phyloP scores from a whole-genome alignment of 2,888 invertebrate species.

The Chloroclysta siterata region DNA sequence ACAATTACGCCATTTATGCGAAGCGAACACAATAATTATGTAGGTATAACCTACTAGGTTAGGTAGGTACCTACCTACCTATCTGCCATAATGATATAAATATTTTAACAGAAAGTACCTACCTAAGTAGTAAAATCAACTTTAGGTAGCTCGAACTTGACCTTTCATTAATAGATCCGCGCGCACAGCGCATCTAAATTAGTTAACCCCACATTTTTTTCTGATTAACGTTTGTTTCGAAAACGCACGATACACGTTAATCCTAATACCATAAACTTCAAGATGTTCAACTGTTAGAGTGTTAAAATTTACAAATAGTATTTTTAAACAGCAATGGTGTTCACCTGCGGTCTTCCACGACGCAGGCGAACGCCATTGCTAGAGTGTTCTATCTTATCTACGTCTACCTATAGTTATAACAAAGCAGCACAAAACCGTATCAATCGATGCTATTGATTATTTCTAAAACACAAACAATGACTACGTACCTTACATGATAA shows the following conservation, averaged over 20 bases:
- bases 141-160: no score
- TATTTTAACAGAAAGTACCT: no score
- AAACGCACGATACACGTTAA: background rate
- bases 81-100: no score
- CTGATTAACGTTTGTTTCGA: no score
- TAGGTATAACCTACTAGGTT: no score
- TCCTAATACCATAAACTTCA: background rate
- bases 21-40: no score
- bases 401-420: constrained; percentile 25
- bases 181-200: no score
- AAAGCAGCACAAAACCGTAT: constrained; percentile 43
- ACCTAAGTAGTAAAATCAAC: no score
- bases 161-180: no score
- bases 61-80: no score
- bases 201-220: no score
- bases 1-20: no score
- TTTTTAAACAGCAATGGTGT: constrained; percentile 28
- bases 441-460: background rate
- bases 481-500: constrained; percentile 62
- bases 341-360: constrained; percentile 14
- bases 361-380: constrained; percentile 31
- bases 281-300: background rate
- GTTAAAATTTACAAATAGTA: background rate
- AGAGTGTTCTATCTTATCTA: background rate
- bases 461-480: constrained; percentile 17